phyloP scores from a whole-genome alignment of 2,113 vertebrate species.

The Canis aureus region DNA sequence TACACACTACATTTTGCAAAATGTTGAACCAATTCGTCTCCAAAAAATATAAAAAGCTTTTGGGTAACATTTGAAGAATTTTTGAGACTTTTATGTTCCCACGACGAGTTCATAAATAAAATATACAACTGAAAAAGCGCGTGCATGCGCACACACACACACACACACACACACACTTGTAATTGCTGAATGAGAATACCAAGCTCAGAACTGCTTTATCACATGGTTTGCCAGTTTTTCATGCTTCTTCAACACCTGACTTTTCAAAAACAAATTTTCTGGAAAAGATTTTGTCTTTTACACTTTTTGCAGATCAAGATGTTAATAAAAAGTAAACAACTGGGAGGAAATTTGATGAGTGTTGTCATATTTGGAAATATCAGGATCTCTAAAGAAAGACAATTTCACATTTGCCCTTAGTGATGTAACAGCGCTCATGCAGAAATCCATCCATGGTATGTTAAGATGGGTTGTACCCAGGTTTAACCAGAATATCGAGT shows the following conservation, averaged over 20 bases:
- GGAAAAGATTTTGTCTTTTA: conserved; percentile 70
- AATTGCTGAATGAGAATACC: conserved; percentile 61
- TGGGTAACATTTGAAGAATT: conserved; percentile 46
- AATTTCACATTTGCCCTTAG: conserved; percentile 8
- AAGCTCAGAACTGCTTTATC: conserved; percentile 22
- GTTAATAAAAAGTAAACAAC: conserved; percentile 71
- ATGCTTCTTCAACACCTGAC: conserved; percentile 52
- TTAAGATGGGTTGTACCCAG: neutral
- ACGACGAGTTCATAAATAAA: conserved; percentile 60
- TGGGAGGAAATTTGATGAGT: neutral
- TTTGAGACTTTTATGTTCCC: conserved; percentile 42
- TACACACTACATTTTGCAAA: neutral
- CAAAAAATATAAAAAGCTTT: conserved; percentile 6
- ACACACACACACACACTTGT: neutral
- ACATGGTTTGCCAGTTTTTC: conserved; percentile 50
- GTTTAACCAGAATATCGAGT: neutral
- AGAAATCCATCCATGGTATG: neutral
- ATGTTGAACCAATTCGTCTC: conserved; percentile 31
- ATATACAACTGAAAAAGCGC: conserved; percentile 49
- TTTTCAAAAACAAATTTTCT: conserved; percentile 66
- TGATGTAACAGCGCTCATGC: neutral
- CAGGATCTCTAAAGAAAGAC: conserved; percentile 51
- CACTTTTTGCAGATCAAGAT: conserved; percentile 65
- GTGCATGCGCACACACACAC: neutral
- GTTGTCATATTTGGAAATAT: conserved; percentile 58